phyloP scores from a whole-genome alignment of 2,113 vertebrate species.

The Pachypanchax playfairii region DNA sequence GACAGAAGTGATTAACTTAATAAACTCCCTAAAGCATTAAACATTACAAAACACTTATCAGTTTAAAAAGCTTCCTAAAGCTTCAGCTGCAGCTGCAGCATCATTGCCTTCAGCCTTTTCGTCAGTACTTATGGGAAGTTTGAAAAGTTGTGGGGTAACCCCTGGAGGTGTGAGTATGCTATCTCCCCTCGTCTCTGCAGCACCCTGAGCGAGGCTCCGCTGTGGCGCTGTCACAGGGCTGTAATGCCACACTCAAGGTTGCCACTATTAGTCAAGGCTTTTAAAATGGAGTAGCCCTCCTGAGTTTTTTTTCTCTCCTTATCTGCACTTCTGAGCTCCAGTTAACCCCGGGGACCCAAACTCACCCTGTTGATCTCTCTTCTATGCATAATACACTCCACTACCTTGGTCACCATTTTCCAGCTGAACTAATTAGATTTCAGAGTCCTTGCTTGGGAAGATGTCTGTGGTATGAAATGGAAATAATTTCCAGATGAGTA shows the following conservation, averaged over 20 bases:
- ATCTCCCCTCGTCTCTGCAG: slow-evolving; percentile 11
- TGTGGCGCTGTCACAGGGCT: slow-evolving; percentile 32
- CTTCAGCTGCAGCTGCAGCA: neutral
- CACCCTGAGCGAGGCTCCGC: neutral
- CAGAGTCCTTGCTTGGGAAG: slow-evolving; percentile 57
- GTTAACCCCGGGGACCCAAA: slow-evolving; percentile 70
- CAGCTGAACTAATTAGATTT: slow-evolving; percentile 79
- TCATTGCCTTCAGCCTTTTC: neutral
- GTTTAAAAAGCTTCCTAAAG: slow-evolving; percentile 11
- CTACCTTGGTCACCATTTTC: slow-evolving; percentile 63
- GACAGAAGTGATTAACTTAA: slow-evolving; percentile 13
- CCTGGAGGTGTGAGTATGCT: slow-evolving; percentile 11
- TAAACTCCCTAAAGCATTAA: neutral
- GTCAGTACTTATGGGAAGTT: slow-evolving; percentile 34
- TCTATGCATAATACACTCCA: slow-evolving; percentile 61
- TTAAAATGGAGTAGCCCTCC: slow-evolving; percentile 64
- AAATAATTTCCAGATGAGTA: slow-evolving; percentile 81
- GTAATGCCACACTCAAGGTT: slow-evolving; percentile 51
- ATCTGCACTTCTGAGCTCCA: slow-evolving; percentile 72
- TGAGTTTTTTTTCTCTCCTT: slow-evolving; percentile 47
- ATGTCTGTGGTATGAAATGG: slow-evolving; percentile 74
- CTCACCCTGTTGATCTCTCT: slow-evolving; percentile 41
- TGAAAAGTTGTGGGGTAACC: slow-evolving; percentile 40
- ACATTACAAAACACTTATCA: slow-evolving; percentile 28
- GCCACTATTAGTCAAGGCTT: slow-evolving; percentile 61